These are phyloP conservation scores for Chascanopsetta lugubris DNA, from an alignment of 2,113 vertebrate genomes.

Conservation along the genomic window DNA sequence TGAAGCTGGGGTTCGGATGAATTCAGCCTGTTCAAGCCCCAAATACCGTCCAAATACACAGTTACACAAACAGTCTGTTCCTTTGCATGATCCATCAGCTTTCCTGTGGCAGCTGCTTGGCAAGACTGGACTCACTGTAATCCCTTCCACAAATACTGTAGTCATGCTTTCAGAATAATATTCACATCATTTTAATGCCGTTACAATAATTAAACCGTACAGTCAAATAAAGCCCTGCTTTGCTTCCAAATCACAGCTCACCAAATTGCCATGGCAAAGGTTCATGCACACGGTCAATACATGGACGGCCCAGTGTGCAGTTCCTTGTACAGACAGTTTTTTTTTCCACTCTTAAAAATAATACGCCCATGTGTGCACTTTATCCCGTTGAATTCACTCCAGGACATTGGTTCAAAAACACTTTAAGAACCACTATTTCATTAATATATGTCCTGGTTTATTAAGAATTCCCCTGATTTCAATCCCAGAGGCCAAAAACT, in stretches of 20 bases:
- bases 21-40: no score
- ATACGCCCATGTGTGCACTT: not conserved
- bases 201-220: not conserved
- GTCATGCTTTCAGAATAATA: no score
- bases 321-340: not conserved
- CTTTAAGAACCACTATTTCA: not conserved
- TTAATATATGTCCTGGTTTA: slow-evolving; percentile 6
- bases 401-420: not conserved
- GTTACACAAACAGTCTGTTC: no score
- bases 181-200: not conserved
- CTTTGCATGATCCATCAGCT: no score
- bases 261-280: not conserved
- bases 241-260: not conserved
- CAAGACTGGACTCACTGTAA: not conserved
- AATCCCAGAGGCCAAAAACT: slow-evolving; percentile 2
- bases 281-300: not conserved
- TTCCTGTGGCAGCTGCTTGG: no score
- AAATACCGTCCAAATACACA: no score
- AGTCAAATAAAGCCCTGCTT: not conserved
- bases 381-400: not conserved
- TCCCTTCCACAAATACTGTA: no score
- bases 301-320: not conserved
- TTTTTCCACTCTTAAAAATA: not conserved
- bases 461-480: not conserved
- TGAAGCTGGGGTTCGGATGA: no score